phyloP scores from a whole-genome alignment of 1,140 invertebrate species.

The Campoletis sonorensis region DNA sequence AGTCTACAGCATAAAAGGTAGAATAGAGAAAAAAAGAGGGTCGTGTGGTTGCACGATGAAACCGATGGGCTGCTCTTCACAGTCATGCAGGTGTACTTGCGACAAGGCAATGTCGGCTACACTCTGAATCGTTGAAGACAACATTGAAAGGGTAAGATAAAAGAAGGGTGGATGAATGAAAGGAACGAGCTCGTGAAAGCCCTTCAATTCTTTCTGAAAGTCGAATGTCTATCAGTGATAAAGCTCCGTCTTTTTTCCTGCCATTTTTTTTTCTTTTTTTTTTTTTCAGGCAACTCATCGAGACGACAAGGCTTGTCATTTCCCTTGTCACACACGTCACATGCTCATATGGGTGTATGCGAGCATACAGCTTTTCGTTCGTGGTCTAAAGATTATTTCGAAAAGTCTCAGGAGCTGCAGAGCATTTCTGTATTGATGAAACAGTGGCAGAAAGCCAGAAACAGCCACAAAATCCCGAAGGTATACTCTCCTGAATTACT shows the following conservation, averaged over 20 bases:
- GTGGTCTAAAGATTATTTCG: background rate
- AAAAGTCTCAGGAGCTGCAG: background rate
- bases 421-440: background rate
- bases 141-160: background rate
- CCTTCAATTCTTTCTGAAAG: background rate
- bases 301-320: background rate
- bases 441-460: conserved; percentile 1
- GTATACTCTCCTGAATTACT: background rate
- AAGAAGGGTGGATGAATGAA: background rate
- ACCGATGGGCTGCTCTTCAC: background rate
- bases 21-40: background rate
- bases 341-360: background rate
- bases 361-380: background rate
- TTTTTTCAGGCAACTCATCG: background rate
- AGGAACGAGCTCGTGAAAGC: background rate
- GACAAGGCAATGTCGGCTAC: background rate
- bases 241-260: background rate
- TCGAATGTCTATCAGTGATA: background rate
- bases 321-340: background rate
- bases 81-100: background rate
- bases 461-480: background rate
- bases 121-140: background rate
- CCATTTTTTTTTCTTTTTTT: too few species aligned
- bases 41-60: background rate
- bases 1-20: background rate